Evolutionary conservation across 2,797 vertebrate species (phyloP).

Genomic region (Pangasius krempfi): DNA sequence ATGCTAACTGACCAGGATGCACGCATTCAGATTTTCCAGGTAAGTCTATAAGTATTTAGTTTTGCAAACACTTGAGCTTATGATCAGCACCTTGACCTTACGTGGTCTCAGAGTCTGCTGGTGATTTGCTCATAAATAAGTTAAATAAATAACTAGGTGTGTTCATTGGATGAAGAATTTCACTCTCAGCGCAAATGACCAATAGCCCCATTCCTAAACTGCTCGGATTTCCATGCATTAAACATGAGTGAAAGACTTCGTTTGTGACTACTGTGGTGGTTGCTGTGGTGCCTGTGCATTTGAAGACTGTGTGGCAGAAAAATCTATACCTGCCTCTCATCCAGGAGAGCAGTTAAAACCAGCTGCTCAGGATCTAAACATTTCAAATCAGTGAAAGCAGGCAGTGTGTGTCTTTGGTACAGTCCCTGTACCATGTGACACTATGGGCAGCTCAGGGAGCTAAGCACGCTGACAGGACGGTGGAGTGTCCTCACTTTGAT

Average conservation of each 20-base stretch:
- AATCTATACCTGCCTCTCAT: neutral
- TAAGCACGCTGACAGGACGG: constrained; percentile 21
- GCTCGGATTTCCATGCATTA: neutral
- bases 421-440: neutral
- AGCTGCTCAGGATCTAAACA: constrained; percentile 15
- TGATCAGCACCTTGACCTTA: too few relatives aligned
- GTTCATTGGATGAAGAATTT: neutral
- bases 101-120: neutral
- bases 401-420: neutral
- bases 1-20: neutral
- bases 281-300: neutral
- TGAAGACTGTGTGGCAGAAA: neutral
- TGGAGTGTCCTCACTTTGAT: constrained; percentile 45
- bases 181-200: neutral
- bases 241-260: neutral
- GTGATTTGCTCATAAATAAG: neutral
- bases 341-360: constrained; percentile 10
- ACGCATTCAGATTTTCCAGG: neutral
- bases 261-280: neutral
- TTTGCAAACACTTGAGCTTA: neutral
- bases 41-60: neutral
- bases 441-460: neutral
- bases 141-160: neutral
- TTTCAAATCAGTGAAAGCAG: constrained; percentile 11
- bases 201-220: neutral